Evolutionary conservation across 1,140 invertebrate species (phyloP).

Genomic region (Diabrotica undecimpunctata): DNA sequence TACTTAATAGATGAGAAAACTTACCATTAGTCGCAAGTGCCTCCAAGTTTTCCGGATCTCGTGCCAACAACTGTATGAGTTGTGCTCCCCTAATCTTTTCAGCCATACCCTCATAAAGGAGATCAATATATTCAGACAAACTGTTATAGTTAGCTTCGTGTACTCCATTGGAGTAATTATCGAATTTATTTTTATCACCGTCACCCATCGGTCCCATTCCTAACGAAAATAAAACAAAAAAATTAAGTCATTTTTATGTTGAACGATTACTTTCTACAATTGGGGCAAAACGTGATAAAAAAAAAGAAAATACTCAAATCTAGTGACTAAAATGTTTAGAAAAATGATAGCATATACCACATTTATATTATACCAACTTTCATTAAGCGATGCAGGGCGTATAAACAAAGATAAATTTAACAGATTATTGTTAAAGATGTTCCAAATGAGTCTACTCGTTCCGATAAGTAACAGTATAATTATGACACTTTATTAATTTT

Average conservation of each 20-base stretch:
- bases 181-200: constrained; percentile 26
- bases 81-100: constrained; percentile 93
- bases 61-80: constrained; percentile 83
- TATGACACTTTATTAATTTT: too few relatives aligned
- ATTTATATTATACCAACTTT: too few relatives aligned
- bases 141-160: constrained; percentile 67
- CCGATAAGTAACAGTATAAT: too few relatives aligned
- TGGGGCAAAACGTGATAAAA: neutral
- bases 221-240: neutral
- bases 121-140: constrained; percentile 91
- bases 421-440: too few relatives aligned
- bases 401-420: too few relatives aligned
- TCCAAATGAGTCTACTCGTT: too few relatives aligned
- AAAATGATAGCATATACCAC: too few relatives aligned
- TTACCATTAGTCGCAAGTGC: constrained; percentile 88
- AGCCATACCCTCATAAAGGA: constrained; percentile 92
- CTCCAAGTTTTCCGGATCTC: constrained; percentile 90
- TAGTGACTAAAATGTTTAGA: too few relatives aligned
- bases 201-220: constrained; percentile 16
- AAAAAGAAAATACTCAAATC: too few relatives aligned
- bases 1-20: neutral
- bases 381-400: too few relatives aligned
- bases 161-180: constrained; percentile 10
- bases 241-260: too few relatives aligned
- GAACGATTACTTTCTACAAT: too few relatives aligned